phyloP scores from a whole-genome alignment of 2,888 invertebrate genomes.

The Pterobdella sp. region DNA sequence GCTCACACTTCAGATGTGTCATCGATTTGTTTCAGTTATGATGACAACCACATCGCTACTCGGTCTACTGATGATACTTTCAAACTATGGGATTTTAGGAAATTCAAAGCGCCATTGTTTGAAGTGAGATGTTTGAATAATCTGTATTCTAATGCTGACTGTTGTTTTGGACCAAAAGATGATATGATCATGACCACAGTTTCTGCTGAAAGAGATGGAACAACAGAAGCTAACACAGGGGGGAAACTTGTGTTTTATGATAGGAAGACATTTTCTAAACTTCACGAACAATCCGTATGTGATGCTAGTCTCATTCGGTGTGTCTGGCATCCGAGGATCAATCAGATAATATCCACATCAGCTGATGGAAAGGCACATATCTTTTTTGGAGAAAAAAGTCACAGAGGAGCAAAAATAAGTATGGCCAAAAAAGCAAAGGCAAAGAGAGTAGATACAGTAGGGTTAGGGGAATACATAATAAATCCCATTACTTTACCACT shows the following conservation, averaged over 20 bases:
- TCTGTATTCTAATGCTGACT: slow-evolving; percentile 63
- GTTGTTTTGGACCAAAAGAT: slow-evolving; percentile 84
- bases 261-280: slow-evolving; percentile 65
- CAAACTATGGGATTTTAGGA: slow-evolving; percentile 85
- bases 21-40: slow-evolving; percentile 77
- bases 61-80: slow-evolving; percentile 84
- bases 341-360: slow-evolving; percentile 86
- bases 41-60: slow-evolving; percentile 69
- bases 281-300: slow-evolving; percentile 66
- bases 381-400: slow-evolving; percentile 80
- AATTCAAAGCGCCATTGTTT: slow-evolving; percentile 70
- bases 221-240: slow-evolving; percentile 35
- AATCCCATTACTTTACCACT: slow-evolving; percentile 84
- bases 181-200: slow-evolving; percentile 77
- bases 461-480: slow-evolving; percentile 83
- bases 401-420: slow-evolving; percentile 51
- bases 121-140: slow-evolving; percentile 67
- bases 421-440: slow-evolving; percentile 32
- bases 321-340: slow-evolving; percentile 93
- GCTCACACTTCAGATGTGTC: slow-evolving; percentile 76
- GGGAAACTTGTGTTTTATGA: slow-evolving; percentile 67
- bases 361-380: slow-evolving; percentile 82
- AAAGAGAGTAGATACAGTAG: slow-evolving; percentile 62
- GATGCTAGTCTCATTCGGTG: slow-evolving; percentile 70
- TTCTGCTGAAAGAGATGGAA: slow-evolving; percentile 61